A percentile compares a stretch with the other conserved stretches of the same genome.
Conservation (phyloP, 53 echinoderm and acorn worm genomes). For the Apostichopus leukothele region DNA sequence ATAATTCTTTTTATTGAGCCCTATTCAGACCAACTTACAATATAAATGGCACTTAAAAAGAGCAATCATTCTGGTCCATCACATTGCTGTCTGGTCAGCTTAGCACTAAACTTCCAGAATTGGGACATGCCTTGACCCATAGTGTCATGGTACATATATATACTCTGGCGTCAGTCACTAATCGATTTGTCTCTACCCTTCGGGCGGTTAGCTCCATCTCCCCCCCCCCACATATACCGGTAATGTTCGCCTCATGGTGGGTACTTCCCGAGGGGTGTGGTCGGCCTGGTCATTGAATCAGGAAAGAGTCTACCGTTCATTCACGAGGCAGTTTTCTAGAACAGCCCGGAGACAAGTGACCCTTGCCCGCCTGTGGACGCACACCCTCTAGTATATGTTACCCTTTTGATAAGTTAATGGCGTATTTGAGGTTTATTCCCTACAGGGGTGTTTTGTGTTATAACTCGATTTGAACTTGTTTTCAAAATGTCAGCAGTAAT, state of each 20-base stretch:
- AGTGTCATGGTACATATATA: not conserved
- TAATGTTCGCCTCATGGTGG: not conserved
- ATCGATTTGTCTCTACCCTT: slow-evolving; percentile 17
- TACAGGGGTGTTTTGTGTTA: slow-evolving; percentile 11
- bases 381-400: not conserved
- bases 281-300: not conserved
- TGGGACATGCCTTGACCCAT: too few relatives aligned
- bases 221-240: not conserved
- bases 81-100: too few relatives aligned
- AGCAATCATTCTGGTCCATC: too few relatives aligned
- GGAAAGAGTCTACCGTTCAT: slow-evolving; percentile 1
- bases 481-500: slow-evolving; percentile 4
- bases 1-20: too few relatives aligned
- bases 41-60: too few relatives aligned
- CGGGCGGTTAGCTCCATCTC: not conserved
- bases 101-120: too few relatives aligned
- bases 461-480: slow-evolving; percentile 44
- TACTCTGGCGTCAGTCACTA: slow-evolving; percentile 16
- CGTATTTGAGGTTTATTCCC: slow-evolving; percentile 3
- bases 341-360: slow-evolving; percentile 39
- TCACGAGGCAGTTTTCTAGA: slow-evolving; percentile 34
- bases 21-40: too few relatives aligned
- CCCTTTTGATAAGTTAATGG: not conserved
- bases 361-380: slow-evolving; percentile 15
- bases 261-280: slow-evolving; percentile 7